Conservation (phyloP, 2,113 vertebrate species). For the Xiphophorus couchianus region DNA sequence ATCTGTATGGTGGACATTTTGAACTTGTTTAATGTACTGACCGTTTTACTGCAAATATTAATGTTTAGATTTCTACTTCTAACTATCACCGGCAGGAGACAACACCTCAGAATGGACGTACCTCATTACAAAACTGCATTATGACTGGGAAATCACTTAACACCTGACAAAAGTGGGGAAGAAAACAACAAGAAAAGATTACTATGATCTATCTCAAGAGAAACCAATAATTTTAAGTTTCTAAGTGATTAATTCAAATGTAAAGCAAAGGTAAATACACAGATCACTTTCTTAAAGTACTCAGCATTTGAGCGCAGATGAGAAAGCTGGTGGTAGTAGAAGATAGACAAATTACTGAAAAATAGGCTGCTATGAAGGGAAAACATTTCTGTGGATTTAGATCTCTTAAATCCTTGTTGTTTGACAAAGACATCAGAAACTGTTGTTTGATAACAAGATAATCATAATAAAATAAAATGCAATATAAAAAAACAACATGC, state of each 20-base stretch:
- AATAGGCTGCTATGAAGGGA: constrained; percentile 6
- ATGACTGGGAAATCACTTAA: constrained; percentile 31
- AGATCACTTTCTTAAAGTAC: constrained; percentile 53
- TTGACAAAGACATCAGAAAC: constrained; percentile 25
- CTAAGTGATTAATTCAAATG: neutral
- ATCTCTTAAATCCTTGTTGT: constrained; percentile 37
- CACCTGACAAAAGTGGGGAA: constrained; percentile 41
- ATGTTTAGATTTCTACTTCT: constrained; percentile 22
- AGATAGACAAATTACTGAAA: constrained; percentile 23
- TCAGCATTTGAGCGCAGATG: constrained; percentile 18
- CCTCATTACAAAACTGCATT: constrained; percentile 48
- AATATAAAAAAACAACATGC: neutral
- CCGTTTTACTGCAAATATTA: constrained; percentile 13
- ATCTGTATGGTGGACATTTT: constrained; percentile 56
- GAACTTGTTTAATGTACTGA: constrained; percentile 10
- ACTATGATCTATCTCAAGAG: constrained; percentile 31
- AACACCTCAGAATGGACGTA: constrained; percentile 38
- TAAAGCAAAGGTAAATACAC: constrained; percentile 34
- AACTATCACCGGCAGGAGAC: constrained; percentile 23
- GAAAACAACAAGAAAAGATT: constrained; percentile 42
- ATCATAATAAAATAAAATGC: constrained; percentile 11
- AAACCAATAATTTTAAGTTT: neutral
- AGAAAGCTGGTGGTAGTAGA: constrained; percentile 21
- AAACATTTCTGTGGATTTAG: constrained; percentile 20
- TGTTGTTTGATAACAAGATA: constrained; percentile 17